These are phyloP conservation scores for Uloborus plumipes DNA, from an alignment of 2,888 invertebrate genomes.

Conservation along the genomic window DNA sequence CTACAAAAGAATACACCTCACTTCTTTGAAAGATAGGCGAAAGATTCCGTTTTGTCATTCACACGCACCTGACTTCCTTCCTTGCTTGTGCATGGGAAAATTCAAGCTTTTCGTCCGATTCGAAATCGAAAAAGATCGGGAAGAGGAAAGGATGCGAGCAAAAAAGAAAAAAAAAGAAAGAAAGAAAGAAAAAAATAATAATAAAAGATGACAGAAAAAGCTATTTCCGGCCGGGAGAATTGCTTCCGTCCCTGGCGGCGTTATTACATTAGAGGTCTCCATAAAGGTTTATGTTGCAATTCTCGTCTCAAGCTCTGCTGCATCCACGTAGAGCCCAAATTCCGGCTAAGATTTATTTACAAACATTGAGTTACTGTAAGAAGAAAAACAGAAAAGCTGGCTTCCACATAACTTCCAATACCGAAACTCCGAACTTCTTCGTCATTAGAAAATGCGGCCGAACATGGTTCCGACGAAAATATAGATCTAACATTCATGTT, in stretches of 20 bases:
- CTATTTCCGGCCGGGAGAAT: constrained; percentile 59
- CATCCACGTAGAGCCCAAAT: constrained; percentile 28
- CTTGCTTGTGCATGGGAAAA: neutral
- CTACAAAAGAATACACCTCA: no score
- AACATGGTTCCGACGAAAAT: neutral
- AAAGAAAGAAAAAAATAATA: neutral
- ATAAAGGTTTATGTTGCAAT: constrained; percentile 63
- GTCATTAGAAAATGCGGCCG: constrained; percentile 16
- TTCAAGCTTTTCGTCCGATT: neutral
- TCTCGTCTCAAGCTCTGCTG: constrained; percentile 53
- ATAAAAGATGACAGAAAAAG: constrained; percentile 58
- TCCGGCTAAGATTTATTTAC: constrained; percentile 53
- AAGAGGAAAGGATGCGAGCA: neutral
- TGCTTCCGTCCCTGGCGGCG: constrained; percentile 44
- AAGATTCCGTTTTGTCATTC: no score
- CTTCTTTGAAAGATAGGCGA: no score
- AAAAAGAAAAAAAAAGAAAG: neutral
- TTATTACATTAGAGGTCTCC: constrained; percentile 61
- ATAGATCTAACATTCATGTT: neutral
- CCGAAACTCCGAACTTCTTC: neutral
- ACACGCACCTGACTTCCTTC: no score
- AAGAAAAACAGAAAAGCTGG: neutral
- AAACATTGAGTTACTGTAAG: constrained; percentile 47
- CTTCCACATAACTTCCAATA: neutral
- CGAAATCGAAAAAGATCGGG: neutral